These are phyloP conservation scores for Mesorhabditis spiculigera DNA, from an alignment of 2,888 invertebrate species.

Conservation along the genomic window DNA sequence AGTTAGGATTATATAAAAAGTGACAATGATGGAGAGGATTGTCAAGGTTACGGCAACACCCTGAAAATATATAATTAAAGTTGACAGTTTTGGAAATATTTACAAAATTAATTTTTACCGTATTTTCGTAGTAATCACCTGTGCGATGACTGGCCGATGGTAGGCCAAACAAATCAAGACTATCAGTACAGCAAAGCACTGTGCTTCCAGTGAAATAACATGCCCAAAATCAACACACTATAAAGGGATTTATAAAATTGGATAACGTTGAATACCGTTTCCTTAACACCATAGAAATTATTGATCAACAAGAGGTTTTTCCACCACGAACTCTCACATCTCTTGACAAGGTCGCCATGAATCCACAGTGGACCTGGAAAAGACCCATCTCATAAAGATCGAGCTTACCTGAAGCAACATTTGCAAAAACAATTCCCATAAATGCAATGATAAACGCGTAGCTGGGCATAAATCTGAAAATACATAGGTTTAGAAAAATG, in stretches of 20 bases:
- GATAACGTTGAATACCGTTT: slow-evolving; percentile 34
- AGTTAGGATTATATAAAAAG: slow-evolving; percentile 22
- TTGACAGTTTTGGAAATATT: not conserved
- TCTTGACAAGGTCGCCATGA: slow-evolving; percentile 40
- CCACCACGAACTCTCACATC: slow-evolving; percentile 52
- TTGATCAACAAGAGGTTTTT: slow-evolving; percentile 57
- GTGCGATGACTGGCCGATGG: slow-evolving; percentile 15
- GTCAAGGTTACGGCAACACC: not conserved
- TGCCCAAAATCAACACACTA: slow-evolving; percentile 54
- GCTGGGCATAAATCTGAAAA: slow-evolving; percentile 47
- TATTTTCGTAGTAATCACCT: slow-evolving; percentile 11
- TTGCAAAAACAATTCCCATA: slow-evolving; percentile 39
- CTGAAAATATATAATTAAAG: not conserved
- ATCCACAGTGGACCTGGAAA: slow-evolving; percentile 58
- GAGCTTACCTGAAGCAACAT: not conserved
- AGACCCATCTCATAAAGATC: too few relatives aligned
- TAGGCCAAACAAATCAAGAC: slow-evolving; percentile 31
- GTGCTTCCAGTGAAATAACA: slow-evolving; percentile 51
- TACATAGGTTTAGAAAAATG: not conserved
- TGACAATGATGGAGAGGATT: slow-evolving; percentile 13
- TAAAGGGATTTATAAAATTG: slow-evolving; percentile 11
- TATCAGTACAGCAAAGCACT: slow-evolving; percentile 42
- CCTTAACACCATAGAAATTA: slow-evolving; percentile 48
- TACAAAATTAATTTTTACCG: not conserved
- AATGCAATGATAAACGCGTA: slow-evolving; percentile 48